These are phyloP conservation scores for Saturnia japonica DNA, from an alignment of 2,888 invertebrate genomes.

Conservation along the genomic window DNA sequence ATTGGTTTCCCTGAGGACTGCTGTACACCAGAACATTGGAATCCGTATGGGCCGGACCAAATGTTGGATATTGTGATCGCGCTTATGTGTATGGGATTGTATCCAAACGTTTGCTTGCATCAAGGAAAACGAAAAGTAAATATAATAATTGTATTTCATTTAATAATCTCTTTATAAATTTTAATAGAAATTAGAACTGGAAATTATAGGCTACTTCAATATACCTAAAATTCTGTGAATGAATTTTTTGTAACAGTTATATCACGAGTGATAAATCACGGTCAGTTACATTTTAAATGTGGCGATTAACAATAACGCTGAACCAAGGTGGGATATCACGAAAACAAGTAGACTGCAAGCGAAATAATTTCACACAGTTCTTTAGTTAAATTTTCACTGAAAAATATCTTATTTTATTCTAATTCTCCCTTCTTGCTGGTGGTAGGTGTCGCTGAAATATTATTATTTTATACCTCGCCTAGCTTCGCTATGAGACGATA, in stretches of 20 bases:
- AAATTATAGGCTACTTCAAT: too few species aligned
- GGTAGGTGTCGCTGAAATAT: not conserved
- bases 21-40: conserved; percentile 87
- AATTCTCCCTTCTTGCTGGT: not conserved
- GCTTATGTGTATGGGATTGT: conserved; percentile 94
- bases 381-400: not conserved
- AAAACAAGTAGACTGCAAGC: not conserved
- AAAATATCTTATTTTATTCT: not conserved
- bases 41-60: conserved; percentile 89
- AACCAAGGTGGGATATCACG: not conserved
- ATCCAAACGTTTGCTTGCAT: conserved; percentile 98
- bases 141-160: not conserved
- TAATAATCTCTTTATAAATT: not conserved
- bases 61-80: conserved; percentile 92
- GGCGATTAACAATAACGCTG: not conserved
- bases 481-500: not conserved
- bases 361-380: not conserved
- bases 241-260: not conserved
- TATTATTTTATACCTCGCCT: too few species aligned
- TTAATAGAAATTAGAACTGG: not conserved
- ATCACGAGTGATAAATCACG: not conserved
- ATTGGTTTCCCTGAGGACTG: conserved; percentile 95
- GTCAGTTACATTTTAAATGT: not conserved
- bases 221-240: not conserved
- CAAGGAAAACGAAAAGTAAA: conserved; percentile 95